Evolutionary conservation across 2,797 vertebrate genomes (phyloP).

Genomic region (Rousettus madagascariensis): DNA sequence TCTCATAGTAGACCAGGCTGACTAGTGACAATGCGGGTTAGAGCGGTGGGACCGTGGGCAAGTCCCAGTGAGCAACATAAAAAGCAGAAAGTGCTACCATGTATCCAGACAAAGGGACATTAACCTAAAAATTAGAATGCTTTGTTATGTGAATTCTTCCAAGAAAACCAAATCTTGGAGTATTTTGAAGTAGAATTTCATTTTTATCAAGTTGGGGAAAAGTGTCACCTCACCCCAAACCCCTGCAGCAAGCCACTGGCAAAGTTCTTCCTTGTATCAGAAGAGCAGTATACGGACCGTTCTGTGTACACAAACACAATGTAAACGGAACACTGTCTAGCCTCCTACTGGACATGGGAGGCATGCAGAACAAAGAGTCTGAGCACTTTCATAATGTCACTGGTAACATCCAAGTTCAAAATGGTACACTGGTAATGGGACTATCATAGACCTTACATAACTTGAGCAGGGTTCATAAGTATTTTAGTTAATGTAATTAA

Average conservation of each 20-base stretch:
- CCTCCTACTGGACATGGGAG: not conserved
- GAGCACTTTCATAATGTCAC: not conserved
- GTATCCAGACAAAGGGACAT: not conserved
- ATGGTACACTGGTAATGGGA: not conserved
- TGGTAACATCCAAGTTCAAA: conserved; percentile 9
- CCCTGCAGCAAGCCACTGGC: not conserved
- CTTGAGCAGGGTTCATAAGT: not conserved
- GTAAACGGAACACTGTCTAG: not conserved
- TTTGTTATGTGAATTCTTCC: not conserved
- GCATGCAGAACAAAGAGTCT: not conserved
- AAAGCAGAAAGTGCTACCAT: not conserved
- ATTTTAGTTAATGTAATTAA: not conserved
- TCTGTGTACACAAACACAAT: not conserved
- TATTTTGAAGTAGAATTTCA: not conserved
- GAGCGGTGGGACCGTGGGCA: not conserved
- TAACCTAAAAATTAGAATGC: not conserved
- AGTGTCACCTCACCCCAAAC: not conserved
- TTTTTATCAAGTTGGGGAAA: not conserved
- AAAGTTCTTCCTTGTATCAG: not conserved
- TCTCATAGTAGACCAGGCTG: conserved; percentile 53
- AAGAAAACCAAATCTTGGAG: not conserved
- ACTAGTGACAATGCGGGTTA: conserved; percentile 37
- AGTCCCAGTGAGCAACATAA: conserved; percentile 1
- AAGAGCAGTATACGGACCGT: not conserved
- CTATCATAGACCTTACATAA: not conserved